These are phyloP conservation scores for Channa striata DNA, from an alignment of 2,797 vertebrate genomes.

Conservation along the genomic window DNA sequence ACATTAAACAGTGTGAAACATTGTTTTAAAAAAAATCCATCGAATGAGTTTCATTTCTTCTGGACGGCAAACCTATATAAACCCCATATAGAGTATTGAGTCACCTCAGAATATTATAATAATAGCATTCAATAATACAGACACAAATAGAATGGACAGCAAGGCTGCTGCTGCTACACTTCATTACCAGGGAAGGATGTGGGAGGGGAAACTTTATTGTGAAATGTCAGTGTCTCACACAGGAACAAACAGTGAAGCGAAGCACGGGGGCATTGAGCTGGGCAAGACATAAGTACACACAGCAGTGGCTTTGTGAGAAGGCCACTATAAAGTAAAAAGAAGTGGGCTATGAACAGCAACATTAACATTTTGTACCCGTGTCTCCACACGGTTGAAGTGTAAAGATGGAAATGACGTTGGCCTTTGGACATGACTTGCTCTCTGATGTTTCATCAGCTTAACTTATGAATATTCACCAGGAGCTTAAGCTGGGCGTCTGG, in stretches of 20 bases:
- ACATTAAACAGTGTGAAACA: slow-evolving; percentile 4
- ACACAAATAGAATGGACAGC: slow-evolving; percentile 27
- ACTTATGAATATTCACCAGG: not conserved
- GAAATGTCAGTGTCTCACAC: slow-evolving; percentile 67
- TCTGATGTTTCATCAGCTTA: not conserved
- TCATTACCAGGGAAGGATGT: slow-evolving; percentile 50
- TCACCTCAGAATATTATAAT: not conserved
- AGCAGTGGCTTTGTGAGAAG: not conserved
- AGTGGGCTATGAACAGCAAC: not conserved
- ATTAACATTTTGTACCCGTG: not conserved
- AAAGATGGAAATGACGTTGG: not conserved
- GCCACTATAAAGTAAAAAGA: not conserved
- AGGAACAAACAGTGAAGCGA: slow-evolving; percentile 37
- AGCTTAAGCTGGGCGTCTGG: not conserved
- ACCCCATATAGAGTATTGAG: not conserved
- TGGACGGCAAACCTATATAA: not conserved
- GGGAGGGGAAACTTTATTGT: slow-evolving; percentile 73
- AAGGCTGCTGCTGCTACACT: slow-evolving; percentile 7
- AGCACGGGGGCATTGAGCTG: slow-evolving; percentile 14
- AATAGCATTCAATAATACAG: not conserved
- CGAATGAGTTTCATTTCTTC: slow-evolving; percentile 13
- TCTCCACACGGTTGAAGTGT: not conserved
- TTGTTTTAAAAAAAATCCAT: not conserved
- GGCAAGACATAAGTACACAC: not conserved
- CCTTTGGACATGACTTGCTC: not conserved